These are phyloP conservation scores for Eubucco bourcierii DNA, from an alignment of 2,113 vertebrate species.

Conservation along the genomic window DNA sequence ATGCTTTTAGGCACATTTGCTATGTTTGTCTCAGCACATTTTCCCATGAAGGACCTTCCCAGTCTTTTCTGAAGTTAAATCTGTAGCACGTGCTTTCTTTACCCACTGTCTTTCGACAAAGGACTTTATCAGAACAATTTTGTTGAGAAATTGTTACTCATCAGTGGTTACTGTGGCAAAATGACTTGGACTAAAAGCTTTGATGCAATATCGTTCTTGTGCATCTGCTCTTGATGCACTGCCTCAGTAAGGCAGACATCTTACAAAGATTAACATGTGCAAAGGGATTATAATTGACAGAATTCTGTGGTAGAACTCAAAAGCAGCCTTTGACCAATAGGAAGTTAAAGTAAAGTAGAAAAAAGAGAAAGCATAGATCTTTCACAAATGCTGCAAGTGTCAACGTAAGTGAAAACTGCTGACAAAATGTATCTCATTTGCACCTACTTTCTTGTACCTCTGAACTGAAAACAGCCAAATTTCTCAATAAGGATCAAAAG, in stretches of 20 bases:
- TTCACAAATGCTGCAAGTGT: neutral
- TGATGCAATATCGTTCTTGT: neutral
- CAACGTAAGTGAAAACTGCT: neutral
- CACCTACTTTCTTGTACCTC: neutral
- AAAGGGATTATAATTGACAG: neutral
- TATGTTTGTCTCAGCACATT: rapidly evolving
- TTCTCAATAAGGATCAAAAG: neutral
- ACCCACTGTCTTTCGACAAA: neutral
- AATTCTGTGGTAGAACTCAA: neutral
- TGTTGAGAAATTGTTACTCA: neutral
- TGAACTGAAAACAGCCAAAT: neutral
- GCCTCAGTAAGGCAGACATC: neutral
- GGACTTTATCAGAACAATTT: neutral
- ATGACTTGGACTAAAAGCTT: neutral
- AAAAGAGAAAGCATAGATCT: neutral
- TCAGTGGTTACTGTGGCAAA: neutral
- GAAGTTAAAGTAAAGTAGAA: neutral
- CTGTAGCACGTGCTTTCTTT: neutral
- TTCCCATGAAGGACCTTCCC: neutral
- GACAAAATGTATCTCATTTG: neutral
- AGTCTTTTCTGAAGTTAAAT: neutral
- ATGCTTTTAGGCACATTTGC: neutral
- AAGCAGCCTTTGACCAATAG: neutral
- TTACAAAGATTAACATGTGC: neutral
- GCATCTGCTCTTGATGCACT: neutral